These are phyloP conservation scores for Operophtera brumata DNA, from an alignment of 2,888 invertebrate species.

Conservation along the genomic window DNA sequence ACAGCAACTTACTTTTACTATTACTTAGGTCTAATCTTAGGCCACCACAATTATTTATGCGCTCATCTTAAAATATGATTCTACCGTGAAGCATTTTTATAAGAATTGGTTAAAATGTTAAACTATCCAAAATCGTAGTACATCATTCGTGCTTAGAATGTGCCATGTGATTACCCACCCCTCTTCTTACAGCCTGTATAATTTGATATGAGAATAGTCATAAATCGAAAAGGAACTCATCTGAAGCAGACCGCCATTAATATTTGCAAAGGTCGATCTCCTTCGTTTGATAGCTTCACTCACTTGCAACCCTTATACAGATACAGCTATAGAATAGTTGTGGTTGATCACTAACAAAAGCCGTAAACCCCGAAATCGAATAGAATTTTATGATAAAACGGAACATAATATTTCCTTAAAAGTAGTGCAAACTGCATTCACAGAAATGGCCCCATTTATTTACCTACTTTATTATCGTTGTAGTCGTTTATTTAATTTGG, in stretches of 20 bases:
- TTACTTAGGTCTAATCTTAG: too few species aligned
- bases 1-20: too few species aligned
- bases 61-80: too few species aligned
- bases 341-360: not conserved
- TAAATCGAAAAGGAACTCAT: slow-evolving; percentile 9
- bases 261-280: slow-evolving; percentile 15
- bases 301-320: slow-evolving; percentile 3
- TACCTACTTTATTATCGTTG: slow-evolving; percentile 1
- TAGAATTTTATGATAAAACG: slow-evolving; percentile 1
- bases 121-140: too few species aligned
- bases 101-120: too few species aligned
- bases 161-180: too few species aligned
- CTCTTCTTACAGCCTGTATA: too few species aligned
- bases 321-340: not conserved
- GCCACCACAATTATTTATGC: too few species aligned
- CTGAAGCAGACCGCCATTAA: slow-evolving; percentile 10
- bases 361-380: slow-evolving; percentile 4
- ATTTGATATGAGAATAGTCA: not conserved
- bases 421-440: slow-evolving; percentile 6
- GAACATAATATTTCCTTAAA: not conserved
- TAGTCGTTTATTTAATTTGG: slow-evolving; percentile 1
- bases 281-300: slow-evolving; percentile 7
- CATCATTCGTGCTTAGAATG: too few species aligned
- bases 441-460: slow-evolving; percentile 7
- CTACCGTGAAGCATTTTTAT: too few species aligned